Conservation (phyloP, 2,888 invertebrate species). For the Sabatieria punctata region DNA sequence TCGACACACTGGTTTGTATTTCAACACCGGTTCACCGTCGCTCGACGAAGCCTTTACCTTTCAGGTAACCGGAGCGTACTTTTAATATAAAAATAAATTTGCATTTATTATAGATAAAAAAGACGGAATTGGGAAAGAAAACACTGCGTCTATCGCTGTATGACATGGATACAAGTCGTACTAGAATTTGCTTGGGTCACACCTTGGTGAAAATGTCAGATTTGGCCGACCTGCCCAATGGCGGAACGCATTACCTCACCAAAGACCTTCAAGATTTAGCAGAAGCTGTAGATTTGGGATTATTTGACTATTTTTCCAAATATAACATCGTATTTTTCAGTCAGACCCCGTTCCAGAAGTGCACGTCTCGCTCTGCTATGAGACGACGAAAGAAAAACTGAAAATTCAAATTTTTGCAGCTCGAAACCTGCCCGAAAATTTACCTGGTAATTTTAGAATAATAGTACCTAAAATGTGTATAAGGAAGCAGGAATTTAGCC, state of each 20-base stretch:
- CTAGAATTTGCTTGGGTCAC: conserved; percentile 6
- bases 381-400: conserved; percentile 3
- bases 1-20: background rate
- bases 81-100: background rate
- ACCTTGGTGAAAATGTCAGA: conserved; percentile 2
- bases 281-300: background rate
- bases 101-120: background rate
- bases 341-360: background rate
- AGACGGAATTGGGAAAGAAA: background rate
- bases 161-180: background rate
- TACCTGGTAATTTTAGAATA: no score
- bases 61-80: background rate
- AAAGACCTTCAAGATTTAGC: background rate
- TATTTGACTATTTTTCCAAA: background rate
- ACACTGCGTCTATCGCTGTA: background rate
- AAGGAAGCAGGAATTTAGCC: background rate
- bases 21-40: background rate
- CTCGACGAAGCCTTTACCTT: conserved; percentile 3
- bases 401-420: conserved; percentile 3
- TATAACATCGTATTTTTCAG: background rate
- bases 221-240: background rate
- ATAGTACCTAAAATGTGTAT: no score
- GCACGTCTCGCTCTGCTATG: conserved; percentile 4
- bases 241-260: background rate
- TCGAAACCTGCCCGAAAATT: conserved; percentile 3